Percentiles rank a stretch among this genome's conserved stretches.
phyloP scores from a whole-genome alignment of 2,797 vertebrate species.

The Taeniopygia guttata region DNA sequence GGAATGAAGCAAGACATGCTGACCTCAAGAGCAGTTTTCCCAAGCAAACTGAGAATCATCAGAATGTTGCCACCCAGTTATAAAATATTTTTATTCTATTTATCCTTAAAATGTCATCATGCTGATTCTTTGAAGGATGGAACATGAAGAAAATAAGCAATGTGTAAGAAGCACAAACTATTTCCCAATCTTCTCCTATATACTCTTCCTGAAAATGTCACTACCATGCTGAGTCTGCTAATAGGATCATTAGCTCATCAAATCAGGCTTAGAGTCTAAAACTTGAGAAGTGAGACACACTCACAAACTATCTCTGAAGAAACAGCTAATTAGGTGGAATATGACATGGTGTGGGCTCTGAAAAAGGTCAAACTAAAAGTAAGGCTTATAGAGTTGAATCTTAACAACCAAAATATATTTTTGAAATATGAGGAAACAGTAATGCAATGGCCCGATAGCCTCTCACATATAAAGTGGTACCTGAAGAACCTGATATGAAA shows the following conservation, averaged over 20 bases:
- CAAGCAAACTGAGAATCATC: slow-evolving; percentile 8
- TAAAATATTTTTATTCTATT: slow-evolving; percentile 64
- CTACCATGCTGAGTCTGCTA: slow-evolving; percentile 63
- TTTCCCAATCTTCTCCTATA: slow-evolving; percentile 26
- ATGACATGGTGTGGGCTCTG: slow-evolving; percentile 39
- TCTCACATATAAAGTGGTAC: neutral
- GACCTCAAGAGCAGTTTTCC: slow-evolving; percentile 24
- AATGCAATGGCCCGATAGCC: neutral
- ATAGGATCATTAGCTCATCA: slow-evolving; percentile 70
- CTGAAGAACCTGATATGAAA: neutral
- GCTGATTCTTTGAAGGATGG: slow-evolving; percentile 10
- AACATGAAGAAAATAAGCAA: slow-evolving; percentile 24
- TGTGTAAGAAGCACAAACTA: neutral
- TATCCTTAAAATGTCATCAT: slow-evolving; percentile 51
- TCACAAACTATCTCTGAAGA: slow-evolving; percentile 52
- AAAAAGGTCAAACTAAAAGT: slow-evolving; percentile 57
- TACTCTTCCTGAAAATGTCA: slow-evolving; percentile 66
- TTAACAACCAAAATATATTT: slow-evolving; percentile 16
- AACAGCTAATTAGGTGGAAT: slow-evolving; percentile 59
- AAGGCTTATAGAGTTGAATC: slow-evolving; percentile 9
- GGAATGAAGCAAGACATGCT: neutral
- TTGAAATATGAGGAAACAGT: neutral
- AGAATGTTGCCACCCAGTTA: slow-evolving; percentile 41
- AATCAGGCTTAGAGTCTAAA: slow-evolving; percentile 58
- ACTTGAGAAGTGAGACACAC: slow-evolving; percentile 24